phyloP scores from a whole-genome alignment of 1,140 invertebrate species.

The Drosophila navojoa region DNA sequence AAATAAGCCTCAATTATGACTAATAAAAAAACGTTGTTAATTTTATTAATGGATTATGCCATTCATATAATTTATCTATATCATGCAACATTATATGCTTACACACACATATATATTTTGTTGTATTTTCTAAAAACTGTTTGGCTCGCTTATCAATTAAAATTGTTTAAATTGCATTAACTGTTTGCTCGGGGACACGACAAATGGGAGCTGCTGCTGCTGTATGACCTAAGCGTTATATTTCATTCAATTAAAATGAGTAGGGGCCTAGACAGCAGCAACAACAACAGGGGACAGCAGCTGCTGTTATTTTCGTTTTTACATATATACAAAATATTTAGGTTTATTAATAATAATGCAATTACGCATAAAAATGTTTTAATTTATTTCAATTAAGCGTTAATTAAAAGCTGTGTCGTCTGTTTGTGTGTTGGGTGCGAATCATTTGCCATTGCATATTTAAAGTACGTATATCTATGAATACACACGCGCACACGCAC shows the following conservation, averaged over 20 bases:
- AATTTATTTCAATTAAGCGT: slow-evolving; percentile 83
- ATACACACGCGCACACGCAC: background rate
- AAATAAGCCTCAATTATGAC: slow-evolving; percentile 49
- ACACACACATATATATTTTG: background rate
- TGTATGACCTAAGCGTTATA: slow-evolving; percentile 66
- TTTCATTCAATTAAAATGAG: slow-evolving; percentile 76
- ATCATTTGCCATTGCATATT: slow-evolving; percentile 10
- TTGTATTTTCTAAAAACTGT: slow-evolving; percentile 30
- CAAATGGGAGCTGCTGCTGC: slow-evolving; percentile 1
- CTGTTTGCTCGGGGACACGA: slow-evolving; percentile 41
- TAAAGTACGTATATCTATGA: no score
- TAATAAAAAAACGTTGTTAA: slow-evolving; percentile 68
- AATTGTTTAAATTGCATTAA: slow-evolving; percentile 77
- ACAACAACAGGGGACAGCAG: slow-evolving; percentile 43
- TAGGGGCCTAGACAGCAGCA: slow-evolving; percentile 48
- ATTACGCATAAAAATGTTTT: slow-evolving; percentile 83
- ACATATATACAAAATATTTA: slow-evolving; percentile 74
- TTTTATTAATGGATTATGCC: slow-evolving; percentile 79
- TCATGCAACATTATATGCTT: slow-evolving; percentile 21
- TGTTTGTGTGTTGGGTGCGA: slow-evolving; percentile 21
- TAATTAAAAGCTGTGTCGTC: slow-evolving; percentile 65
- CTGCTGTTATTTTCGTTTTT: background rate
- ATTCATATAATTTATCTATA: slow-evolving; percentile 58
- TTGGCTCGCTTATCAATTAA: slow-evolving; percentile 79
- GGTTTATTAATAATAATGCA: slow-evolving; percentile 83